Evolutionary conservation across 2,888 invertebrate species (phyloP).

Genomic region (Netelia inedita): DNA sequence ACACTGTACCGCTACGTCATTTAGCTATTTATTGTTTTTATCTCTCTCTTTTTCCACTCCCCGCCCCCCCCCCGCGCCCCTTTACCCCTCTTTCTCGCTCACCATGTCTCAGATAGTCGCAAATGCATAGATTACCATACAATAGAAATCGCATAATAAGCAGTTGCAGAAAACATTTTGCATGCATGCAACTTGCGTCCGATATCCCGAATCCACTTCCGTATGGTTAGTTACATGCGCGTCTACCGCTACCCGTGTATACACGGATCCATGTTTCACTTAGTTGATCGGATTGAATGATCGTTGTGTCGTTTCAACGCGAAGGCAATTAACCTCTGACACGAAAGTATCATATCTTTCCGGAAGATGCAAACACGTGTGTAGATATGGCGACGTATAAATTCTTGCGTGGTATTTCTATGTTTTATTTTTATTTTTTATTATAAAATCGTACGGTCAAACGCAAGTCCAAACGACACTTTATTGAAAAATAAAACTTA

Average conservation of each 20-base stretch:
- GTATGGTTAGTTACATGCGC: conserved; percentile 53
- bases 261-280: conserved; percentile 43
- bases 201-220: conserved; percentile 59
- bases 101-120: conserved; percentile 48
- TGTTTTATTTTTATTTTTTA: background rate
- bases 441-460: background rate
- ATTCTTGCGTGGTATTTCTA: background rate
- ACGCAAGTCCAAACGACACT: too few relatives aligned
- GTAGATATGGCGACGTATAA: conserved; percentile 17
- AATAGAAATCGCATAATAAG: conserved; percentile 72
- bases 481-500: too few relatives aligned
- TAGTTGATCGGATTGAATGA: conserved; percentile 49
- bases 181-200: conserved; percentile 52
- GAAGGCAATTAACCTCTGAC: conserved; percentile 56
- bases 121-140: conserved; percentile 69
- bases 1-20: conserved; percentile 49
- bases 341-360: conserved; percentile 31
- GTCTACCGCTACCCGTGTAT: background rate
- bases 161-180: conserved; percentile 65
- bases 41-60: conserved; percentile 4
- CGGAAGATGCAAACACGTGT: background rate
- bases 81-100: background rate
- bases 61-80: too few relatives aligned
- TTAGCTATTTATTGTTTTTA: conserved; percentile 61
- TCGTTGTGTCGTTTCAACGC: conserved; percentile 40